Percentiles rank a stretch among this genome's conserved stretches.
These are phyloP conservation scores for Stramonita haemastoma DNA, from an alignment of 2,888 invertebrate genomes.

Conservation along the genomic window DNA sequence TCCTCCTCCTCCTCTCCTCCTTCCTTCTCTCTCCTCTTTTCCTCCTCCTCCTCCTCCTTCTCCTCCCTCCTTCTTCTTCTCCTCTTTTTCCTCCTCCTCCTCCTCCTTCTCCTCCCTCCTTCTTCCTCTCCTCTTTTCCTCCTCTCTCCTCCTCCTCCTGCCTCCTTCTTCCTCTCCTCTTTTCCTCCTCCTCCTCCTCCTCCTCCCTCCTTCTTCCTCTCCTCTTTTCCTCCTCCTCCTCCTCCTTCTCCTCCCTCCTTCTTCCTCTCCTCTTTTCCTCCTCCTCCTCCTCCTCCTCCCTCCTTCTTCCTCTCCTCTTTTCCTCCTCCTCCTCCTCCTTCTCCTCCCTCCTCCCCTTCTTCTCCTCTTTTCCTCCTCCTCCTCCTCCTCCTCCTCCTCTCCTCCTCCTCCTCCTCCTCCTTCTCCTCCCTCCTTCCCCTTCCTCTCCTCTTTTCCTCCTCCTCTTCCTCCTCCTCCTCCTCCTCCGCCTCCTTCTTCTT, in stretches of 20 bases:
- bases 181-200: not conserved
- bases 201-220: not conserved
- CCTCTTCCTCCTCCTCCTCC: not conserved
- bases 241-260: too few relatives aligned
- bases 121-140: not conserved
- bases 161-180: not conserved
- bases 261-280: too few relatives aligned
- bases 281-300: not conserved
- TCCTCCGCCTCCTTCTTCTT: too few relatives aligned
- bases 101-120: not conserved
- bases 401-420: not conserved
- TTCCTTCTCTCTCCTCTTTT: not conserved
- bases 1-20: not conserved
- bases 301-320: not conserved
- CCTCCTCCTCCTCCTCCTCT: not conserved
- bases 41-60: not conserved
- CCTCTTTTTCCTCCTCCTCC: not conserved
- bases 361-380: not conserved
- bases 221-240: not conserved
- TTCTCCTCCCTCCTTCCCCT: not conserved
- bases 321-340: not conserved
- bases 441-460: not conserved
- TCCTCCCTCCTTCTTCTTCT: not conserved
- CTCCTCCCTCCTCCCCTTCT: not conserved
- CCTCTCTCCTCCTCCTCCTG: not conserved